Base-by-base conservation (phyloP, 2,888 invertebrate genomes). In the Apoda limacodes region DNA sequence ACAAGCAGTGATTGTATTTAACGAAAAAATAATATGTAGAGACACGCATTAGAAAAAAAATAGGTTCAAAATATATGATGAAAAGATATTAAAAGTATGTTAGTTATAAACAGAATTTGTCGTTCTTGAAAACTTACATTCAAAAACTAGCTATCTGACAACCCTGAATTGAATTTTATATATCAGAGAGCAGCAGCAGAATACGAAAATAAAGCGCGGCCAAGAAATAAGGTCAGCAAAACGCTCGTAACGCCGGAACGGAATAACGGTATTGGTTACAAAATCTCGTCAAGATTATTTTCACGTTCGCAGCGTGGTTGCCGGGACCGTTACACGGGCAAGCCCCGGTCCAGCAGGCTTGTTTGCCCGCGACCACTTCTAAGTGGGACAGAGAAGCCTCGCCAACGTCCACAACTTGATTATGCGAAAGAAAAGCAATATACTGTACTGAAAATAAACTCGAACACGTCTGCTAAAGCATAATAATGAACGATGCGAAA, bases 201-300 rank as follows among this genome's bases (percentile, higher is more conserved):
- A 65, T 71, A 65, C 66, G 69, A 72, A 72, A 71, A 69, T 70
- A 71, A 67, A 70, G 63, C 59, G 60, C 64, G 58, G 54, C 49
- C 55, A 55, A 65, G 65, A 67, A 78, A 76, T 78, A 78, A 72
- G 78, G 80, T 72, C 75, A 66, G 61, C 64, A 60, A 54, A 68
- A 62, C 53, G 74, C 69, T 78, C 78, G 75, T 75, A 78, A 78
- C 75, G 62, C 78, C 78, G 76, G 76, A 78, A 78, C 75, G 62
- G 63, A 64, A 56, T 75, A 78, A 69, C 80, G 75, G 80, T 74
- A 57, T 71, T 63, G 56, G 65, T 78, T 78, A 76, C 78, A 75
- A 80, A 78, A 78, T 75, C 70, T 67, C 78, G 68, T 69, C 75
- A 74, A 78, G 78, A 76, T 76, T 76, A 78, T 76, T 66, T 76